Conservation (phyloP, 2,113 vertebrate species). For the Peromyscus polionotus region DNA sequence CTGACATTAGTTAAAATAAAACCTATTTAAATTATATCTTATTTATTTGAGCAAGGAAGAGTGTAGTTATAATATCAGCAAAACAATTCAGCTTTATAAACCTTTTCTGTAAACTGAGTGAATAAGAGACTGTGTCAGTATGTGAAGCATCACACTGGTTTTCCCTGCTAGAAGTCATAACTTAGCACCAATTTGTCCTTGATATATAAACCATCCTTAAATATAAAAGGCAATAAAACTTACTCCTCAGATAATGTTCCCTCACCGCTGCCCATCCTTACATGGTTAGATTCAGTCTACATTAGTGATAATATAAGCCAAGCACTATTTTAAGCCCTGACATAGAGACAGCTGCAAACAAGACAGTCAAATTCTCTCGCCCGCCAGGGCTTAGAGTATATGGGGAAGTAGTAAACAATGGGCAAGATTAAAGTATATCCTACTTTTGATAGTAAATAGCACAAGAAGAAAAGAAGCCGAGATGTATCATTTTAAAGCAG, state of each 20-base stretch:
- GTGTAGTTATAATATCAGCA: neutral
- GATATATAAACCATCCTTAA: constrained; percentile 9
- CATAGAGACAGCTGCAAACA: neutral
- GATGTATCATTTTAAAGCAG: neutral
- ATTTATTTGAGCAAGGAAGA: constrained; percentile 11
- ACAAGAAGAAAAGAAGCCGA: neutral
- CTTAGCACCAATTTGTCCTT: neutral
- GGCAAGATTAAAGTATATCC: neutral
- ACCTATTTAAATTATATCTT: neutral
- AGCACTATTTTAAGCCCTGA: neutral
- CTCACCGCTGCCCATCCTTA: neutral
- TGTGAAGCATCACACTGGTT: neutral
- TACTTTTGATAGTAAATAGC: neutral
- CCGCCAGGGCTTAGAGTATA: neutral
- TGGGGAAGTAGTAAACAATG: neutral
- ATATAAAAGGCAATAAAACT: constrained; percentile 37
- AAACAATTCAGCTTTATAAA: constrained; percentile 4
- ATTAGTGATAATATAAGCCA: neutral
- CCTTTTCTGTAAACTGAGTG: constrained; percentile 22
- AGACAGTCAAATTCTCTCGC: neutral
- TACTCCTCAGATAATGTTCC: neutral
- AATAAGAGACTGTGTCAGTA: constrained; percentile 45
- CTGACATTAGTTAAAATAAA: constrained; percentile 36
- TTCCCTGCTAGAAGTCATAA: neutral
- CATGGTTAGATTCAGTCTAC: neutral